Percentiles rank a stretch among this genome's conserved stretches.
phyloP scores from a whole-genome alignment of 1,140 invertebrate genomes.

The Zophobas atratus region DNA sequence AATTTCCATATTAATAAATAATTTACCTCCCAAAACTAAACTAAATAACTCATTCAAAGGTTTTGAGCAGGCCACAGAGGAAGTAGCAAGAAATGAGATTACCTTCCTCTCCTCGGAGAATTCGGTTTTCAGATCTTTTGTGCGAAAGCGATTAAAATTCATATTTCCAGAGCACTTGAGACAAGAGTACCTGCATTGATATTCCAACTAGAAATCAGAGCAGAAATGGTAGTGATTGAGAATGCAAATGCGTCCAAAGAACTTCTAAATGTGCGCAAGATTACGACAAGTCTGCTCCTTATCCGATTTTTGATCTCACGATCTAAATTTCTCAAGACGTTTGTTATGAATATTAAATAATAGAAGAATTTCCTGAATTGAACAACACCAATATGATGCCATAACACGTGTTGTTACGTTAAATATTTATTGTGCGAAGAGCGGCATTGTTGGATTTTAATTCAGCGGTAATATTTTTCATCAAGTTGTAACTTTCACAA shows the following conservation, averaged over 20 bases:
- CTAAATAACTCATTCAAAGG: too few species aligned
- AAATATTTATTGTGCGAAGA: constrained; percentile 20
- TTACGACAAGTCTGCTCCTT: neutral
- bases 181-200: constrained; percentile 23
- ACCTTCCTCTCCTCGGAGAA: neutral
- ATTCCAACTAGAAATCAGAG: constrained; percentile 15
- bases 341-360: constrained; percentile 20
- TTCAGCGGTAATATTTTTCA: neutral
- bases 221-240: constrained; percentile 5
- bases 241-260: neutral
- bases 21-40: too few species aligned
- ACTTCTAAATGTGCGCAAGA: neutral
- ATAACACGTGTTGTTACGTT: constrained; percentile 2
- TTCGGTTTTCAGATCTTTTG: neutral
- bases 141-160: constrained; percentile 28
- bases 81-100: constrained; percentile 14
- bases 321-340: constrained; percentile 27
- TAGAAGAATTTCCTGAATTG: constrained; percentile 13
- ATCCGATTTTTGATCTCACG: constrained; percentile 3
- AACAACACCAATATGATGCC: neutral
- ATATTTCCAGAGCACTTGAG: constrained; percentile 6
- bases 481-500: neutral
- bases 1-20: too few species aligned
- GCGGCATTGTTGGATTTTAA: neutral
- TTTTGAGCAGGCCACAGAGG: too few species aligned